Conservation (phyloP, 2,113 vertebrate species). For the Centrocercus urophasianus region DNA sequence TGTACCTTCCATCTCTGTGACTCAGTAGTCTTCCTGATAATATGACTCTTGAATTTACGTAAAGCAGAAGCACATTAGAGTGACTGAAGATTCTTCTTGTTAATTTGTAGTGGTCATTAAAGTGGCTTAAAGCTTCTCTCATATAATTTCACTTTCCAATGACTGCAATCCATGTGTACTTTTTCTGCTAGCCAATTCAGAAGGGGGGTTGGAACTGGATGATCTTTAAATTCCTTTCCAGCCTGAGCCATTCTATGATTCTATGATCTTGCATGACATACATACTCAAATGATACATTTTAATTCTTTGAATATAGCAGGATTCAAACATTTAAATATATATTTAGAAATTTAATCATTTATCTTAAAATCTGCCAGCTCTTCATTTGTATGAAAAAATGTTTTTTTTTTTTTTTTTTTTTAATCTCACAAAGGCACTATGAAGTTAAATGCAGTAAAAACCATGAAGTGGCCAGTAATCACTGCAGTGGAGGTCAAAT, state of each 20-base stretch:
- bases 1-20: not conserved
- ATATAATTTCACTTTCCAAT: not conserved
- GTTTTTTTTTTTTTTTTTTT: not conserved
- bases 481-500: not conserved
- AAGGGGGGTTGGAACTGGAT: not conserved
- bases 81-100: not conserved
- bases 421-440: not conserved
- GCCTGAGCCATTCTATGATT: too few relatives aligned
- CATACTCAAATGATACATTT: constrained; percentile 8
- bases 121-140: not conserved
- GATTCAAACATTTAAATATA: constrained; percentile 32
- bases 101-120: not conserved
- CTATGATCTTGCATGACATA: not conserved
- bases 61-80: not conserved
- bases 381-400: constrained; percentile 20
- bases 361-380: constrained; percentile 14
- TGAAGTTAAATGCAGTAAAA: constrained; percentile 31
- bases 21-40: not conserved
- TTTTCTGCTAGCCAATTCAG: not conserved
- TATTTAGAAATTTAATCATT: constrained; percentile 4
- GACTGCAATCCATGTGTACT: not conserved
- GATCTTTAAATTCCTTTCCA: not conserved
- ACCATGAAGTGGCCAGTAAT: not conserved
- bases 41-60: not conserved
- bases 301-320: constrained; percentile 38